These are phyloP conservation scores for Pipistrellus nathusii DNA, from an alignment of 2,797 vertebrate species.

Conservation along the genomic window DNA sequence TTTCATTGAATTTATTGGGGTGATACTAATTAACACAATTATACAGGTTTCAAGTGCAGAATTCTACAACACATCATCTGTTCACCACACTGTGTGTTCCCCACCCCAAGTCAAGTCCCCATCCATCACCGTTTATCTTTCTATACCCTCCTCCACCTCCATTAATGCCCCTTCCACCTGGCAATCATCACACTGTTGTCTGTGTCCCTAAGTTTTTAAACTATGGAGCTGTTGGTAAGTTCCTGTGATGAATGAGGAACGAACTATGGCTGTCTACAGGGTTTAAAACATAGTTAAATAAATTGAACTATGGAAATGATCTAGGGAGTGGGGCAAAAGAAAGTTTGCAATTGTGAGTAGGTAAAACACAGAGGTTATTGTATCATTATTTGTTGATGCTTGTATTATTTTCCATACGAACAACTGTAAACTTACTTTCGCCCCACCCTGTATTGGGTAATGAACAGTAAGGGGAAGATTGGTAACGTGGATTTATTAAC, in stretches of 20 bases:
- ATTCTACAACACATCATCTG: neutral
- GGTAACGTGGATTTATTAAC: constrained; percentile 3
- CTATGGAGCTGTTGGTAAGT: neutral
- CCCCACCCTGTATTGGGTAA: neutral
- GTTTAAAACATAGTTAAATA: constrained; percentile 3
- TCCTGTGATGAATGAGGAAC: neutral
- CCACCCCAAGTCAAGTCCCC: neutral
- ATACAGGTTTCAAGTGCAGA: neutral
- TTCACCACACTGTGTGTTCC: neutral
- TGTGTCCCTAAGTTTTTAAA: neutral
- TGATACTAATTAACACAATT: neutral
- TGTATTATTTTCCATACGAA: neutral
- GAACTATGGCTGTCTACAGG: neutral
- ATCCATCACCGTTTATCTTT: neutral
- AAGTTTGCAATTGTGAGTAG: neutral
- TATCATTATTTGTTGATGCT: neutral
- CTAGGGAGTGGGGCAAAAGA: neutral
- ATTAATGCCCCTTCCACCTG: neutral
- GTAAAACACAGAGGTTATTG: neutral
- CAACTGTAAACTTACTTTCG: neutral
- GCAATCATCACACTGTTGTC: neutral
- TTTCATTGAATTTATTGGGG: neutral
- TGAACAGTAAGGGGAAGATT: neutral
- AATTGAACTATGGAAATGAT: constrained; percentile 32
- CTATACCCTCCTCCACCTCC: neutral